These are phyloP conservation scores for Martes martes DNA, from an alignment of 2,113 vertebrate species.

Conservation along the genomic window DNA sequence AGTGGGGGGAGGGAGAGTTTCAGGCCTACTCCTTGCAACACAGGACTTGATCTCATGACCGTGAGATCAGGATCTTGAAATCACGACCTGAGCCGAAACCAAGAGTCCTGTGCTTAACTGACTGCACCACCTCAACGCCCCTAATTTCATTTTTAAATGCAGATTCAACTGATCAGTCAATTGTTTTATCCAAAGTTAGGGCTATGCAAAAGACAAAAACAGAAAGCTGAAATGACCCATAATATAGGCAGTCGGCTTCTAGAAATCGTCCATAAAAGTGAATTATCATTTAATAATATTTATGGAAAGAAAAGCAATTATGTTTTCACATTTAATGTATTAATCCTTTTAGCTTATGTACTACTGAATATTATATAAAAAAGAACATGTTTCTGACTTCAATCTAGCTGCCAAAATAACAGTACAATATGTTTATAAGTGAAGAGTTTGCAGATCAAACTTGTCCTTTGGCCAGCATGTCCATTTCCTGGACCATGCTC, in stretches of 20 bases:
- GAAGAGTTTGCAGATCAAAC: neutral
- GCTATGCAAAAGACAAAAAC: neutral
- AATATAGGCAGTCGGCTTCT: neutral
- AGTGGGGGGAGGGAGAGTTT: neutral
- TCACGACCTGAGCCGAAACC: neutral
- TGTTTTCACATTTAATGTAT: neutral
- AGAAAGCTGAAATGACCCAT: neutral
- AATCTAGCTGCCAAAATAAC: conserved; percentile 16
- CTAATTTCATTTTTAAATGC: neutral
- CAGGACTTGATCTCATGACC: neutral
- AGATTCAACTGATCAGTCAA: neutral
- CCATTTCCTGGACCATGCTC: neutral
- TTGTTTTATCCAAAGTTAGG: neutral
- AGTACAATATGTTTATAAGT: neutral
- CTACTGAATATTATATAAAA: neutral
- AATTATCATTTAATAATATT: neutral
- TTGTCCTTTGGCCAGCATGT: neutral
- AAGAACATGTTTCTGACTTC: neutral
- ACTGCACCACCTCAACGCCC: neutral
- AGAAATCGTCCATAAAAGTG: neutral
- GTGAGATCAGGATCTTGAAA: neutral
- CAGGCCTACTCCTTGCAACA: neutral
- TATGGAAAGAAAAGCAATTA: neutral
- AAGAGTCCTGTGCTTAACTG: neutral
- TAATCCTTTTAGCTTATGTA: neutral